Evolutionary conservation across 1,140 invertebrate genomes (phyloP), one percentile per base, ranked within the genome.

Genomic region (Zaprionus gabonicus): DNA sequence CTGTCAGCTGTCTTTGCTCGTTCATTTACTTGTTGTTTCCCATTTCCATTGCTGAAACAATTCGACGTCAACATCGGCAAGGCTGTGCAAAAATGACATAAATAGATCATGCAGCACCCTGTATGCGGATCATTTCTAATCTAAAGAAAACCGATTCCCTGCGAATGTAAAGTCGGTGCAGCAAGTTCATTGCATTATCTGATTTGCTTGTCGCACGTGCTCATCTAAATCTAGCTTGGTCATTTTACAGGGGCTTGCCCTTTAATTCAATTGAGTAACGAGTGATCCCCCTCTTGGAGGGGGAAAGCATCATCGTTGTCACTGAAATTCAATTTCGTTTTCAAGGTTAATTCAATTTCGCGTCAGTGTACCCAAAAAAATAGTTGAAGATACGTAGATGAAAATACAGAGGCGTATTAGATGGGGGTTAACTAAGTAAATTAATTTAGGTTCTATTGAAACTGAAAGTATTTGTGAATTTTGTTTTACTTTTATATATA

Each of bases 281-380:
- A 44, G 27, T 56, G 63, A 1, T 9, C n/a, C 41, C 41, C 31
- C 31, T 34, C 9, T 2, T 9, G 0, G 10, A 10, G 31, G 31
- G 31, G 9, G 31, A 34, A 34, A 34, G 31, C 31, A 34, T 60
- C 31, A 49, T 56, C 28, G 13, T 49, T 51, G 36, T 67, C 38
- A 73, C 58, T 55, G 53, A 68, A 65, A 79, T 71, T 73, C 56
- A 78, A 83, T 66, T 76, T 82, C 15, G 15, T 27, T 25, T 38
- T 56, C 75, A 88, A 87, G 81, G 84, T 84, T 87, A 87, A 78
- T 88, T 63, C 36, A 71, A 84, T 86, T 68, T 84, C 27, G 36
- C 4, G 28, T 72, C 53, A 28, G 64, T 72, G 66, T 55, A 31
- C 17, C 3, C n/a, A 6, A 53, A 13, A 64, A 34, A 38, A 25